Conservation (phyloP, 2,113 vertebrate species). For the Candoia aspera region DNA sequence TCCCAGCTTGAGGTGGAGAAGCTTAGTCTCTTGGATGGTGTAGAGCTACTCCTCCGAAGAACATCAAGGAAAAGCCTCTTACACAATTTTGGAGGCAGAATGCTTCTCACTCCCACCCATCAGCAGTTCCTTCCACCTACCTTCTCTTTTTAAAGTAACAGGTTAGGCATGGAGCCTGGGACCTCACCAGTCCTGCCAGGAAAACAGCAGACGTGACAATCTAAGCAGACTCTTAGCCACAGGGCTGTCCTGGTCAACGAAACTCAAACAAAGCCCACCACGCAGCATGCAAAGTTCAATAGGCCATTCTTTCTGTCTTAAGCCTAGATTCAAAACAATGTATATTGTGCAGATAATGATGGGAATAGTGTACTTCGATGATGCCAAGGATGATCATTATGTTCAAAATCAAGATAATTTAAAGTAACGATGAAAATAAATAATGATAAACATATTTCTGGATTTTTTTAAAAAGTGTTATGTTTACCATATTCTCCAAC, state of each 20-base stretch:
- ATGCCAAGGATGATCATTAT: background rate
- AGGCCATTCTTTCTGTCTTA: background rate
- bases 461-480: background rate
- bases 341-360: background rate
- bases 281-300: background rate
- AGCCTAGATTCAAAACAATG: background rate
- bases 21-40: slow-evolving; percentile 3
- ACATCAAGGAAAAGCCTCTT: background rate
- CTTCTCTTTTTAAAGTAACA: background rate
- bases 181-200: background rate
- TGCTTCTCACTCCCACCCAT: background rate
- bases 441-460: background rate
- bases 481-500: background rate
- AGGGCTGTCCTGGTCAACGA: background rate
- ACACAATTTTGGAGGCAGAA: background rate
- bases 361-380: background rate
- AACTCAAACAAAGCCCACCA: background rate
- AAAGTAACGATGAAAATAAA: background rate
- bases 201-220: background rate
- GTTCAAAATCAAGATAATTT: background rate
- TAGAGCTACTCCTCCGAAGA: background rate
- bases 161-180: background rate
- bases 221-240: background rate
- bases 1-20: background rate
- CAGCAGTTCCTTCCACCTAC: background rate